Evolutionary conservation across 2,888 invertebrate species (phyloP), one percentile per base, ranked within the genome.

Genomic region (Tryphoninae sp.): DNA sequence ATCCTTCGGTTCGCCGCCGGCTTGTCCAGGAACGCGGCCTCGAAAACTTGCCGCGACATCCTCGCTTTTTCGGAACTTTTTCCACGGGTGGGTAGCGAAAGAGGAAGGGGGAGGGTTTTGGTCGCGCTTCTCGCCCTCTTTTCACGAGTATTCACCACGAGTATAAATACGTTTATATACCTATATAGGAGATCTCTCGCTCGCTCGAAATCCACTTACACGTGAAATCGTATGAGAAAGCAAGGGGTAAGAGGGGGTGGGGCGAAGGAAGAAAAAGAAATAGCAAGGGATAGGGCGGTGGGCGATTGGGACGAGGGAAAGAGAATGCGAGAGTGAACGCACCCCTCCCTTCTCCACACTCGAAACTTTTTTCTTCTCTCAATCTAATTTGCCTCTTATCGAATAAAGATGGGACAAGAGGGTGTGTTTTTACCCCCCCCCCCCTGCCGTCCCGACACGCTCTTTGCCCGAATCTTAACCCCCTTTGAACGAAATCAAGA

Each of bases 311-410:
- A 33, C 33, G 53, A 74, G 23, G 11, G 64, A 26, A 16, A 19
- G 64, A 42, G 9, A 45, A 13, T 0, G 45, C 11, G 45, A 45
- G 13, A 45, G 45, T 9, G 45, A 45, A 55, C 6, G 19, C 55
- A 55, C 8, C 55, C 1, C 42, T 19, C 19, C n/a, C 45, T n/a
- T n/a, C n/a, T n/a, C 71, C 72, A 58, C 19, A 58, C 58, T 55
- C 16, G 19, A 62, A 83, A 79, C 84, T 75, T 85, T 85, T 81
- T 71, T 77, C 80, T 61, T 77, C 75, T 53, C 79, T 64, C 69
- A 73, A 83, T 83, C 65, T 81, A 83, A 86, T 86, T 84, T 82
- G 80, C 78, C 78, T 83, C 74, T 84, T 83, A 82, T 84, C 81
- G 78, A 79, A 68, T 73, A 65, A 72, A 72, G 65, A 72, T 78